A percentile compares a stretch with the other conserved stretches of the same genome.
phyloP scores from a whole-genome alignment of 2,797 vertebrate genomes.

The Spatula versicolor region DNA sequence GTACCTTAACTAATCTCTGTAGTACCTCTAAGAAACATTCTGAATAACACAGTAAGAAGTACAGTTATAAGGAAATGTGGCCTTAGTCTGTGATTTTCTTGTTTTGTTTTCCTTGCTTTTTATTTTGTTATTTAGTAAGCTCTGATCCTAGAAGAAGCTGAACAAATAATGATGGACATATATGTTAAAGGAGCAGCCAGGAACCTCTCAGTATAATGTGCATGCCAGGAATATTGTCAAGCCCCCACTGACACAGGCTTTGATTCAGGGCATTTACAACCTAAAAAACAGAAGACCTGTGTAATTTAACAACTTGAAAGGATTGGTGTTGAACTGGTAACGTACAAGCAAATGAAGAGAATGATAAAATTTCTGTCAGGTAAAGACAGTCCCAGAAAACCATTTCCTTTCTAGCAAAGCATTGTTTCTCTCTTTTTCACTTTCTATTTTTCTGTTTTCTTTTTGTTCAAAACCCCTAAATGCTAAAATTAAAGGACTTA shows the following conservation, averaged over 20 bases:
- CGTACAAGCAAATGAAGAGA: not conserved
- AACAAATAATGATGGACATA: not conserved
- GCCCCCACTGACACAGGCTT: not conserved
- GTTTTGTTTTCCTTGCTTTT: not conserved
- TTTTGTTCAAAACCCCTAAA: not conserved
- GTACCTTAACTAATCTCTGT: not conserved
- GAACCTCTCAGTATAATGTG: not conserved
- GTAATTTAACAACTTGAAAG: conserved; percentile 9
- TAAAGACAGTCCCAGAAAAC: not conserved
- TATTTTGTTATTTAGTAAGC: conserved; percentile 4
- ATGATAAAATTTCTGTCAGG: not conserved
- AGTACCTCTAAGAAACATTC: not conserved
- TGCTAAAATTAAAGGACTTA: not conserved
- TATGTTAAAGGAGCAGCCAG: conserved; percentile 15
- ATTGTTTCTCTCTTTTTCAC: not conserved
- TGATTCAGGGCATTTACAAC: conserved; percentile 18
- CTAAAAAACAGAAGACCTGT: not conserved
- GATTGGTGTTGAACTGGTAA: not conserved
- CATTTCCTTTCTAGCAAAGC: not conserved
- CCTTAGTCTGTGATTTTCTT: not conserved
- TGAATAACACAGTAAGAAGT: not conserved
- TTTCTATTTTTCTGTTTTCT: not conserved
- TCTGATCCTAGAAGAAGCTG: not conserved
- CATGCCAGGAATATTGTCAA: conserved; percentile 24
- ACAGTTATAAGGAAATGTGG: not conserved